Percentiles rank a stretch among this genome's conserved stretches.
phyloP scores from a whole-genome alignment of 2,113 vertebrate genomes.

The Smithornis capensis region DNA sequence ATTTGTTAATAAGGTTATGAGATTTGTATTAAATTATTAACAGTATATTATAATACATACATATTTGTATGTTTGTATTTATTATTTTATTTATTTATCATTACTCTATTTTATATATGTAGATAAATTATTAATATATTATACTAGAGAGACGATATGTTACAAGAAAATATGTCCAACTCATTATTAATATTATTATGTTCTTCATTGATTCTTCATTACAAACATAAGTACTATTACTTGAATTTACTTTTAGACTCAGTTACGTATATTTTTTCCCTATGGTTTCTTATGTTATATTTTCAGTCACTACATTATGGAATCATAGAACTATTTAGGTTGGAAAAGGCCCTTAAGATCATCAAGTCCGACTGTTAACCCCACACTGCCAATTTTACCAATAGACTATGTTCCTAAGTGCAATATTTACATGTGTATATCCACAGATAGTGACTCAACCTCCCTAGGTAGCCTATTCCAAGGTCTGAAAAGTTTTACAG shows the following conservation, averaged over 20 bases:
- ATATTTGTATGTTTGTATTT: neutral
- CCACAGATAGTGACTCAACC: neutral
- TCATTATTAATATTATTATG: neutral
- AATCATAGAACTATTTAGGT: neutral
- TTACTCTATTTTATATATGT: neutral
- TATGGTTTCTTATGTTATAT: neutral
- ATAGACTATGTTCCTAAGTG: neutral
- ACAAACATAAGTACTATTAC: neutral
- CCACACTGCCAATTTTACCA: neutral
- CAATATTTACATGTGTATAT: neutral
- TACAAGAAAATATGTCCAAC: neutral
- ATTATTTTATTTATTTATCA: neutral
- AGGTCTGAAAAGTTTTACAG: neutral
- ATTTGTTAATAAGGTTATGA: neutral
- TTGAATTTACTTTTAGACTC: neutral
- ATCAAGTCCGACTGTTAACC: neutral
- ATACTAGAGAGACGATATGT: rapidly evolving
- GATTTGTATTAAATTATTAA: neutral
- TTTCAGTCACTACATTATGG: neutral
- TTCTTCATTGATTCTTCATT: neutral
- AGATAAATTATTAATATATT: neutral
- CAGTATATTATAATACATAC: neutral
- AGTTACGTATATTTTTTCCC: neutral
- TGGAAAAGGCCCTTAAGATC: neutral
- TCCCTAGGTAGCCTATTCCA: neutral